These are phyloP conservation scores for Gandaritis pyraliata DNA, from an alignment of 2,888 invertebrate genomes.

Conservation along the genomic window DNA sequence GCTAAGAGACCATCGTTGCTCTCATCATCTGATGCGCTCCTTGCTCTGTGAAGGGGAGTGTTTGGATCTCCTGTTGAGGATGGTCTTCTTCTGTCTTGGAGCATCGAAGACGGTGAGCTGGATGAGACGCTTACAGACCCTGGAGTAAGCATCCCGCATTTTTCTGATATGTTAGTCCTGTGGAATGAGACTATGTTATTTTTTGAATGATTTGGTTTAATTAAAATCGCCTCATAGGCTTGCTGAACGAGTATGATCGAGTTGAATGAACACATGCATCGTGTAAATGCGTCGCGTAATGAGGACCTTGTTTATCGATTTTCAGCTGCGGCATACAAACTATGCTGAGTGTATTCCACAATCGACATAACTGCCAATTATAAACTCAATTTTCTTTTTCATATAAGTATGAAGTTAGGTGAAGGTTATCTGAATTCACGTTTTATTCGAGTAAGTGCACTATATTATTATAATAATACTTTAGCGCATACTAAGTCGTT, in stretches of 20 bases:
- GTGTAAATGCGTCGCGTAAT: not conserved
- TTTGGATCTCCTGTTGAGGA: constrained; percentile 70
- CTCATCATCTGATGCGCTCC: constrained; percentile 77
- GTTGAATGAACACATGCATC: not conserved
- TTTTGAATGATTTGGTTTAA: not conserved
- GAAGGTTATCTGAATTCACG: too few species aligned
- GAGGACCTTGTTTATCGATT: too few species aligned
- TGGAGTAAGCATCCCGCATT: constrained; percentile 76
- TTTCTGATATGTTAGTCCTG: constrained; percentile 75
- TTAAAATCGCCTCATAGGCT: not conserved
- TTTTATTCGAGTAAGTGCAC: too few species aligned
- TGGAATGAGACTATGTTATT: constrained; percentile 27
- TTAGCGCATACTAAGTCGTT: too few species aligned
- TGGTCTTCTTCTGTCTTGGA: constrained; percentile 70
- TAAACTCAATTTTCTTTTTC: too few species aligned
- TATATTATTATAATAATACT: too few species aligned
- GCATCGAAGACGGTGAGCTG: constrained; percentile 79
- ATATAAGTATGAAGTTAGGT: too few species aligned
- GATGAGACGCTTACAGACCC: constrained; percentile 78
- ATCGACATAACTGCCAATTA: too few species aligned
- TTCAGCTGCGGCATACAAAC: too few species aligned
- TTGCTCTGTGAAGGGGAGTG: constrained; percentile 66
- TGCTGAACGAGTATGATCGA: not conserved
- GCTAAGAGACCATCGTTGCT: constrained; percentile 71
- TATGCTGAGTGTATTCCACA: too few species aligned